phyloP scores from a whole-genome alignment of 2,797 vertebrate genomes.

The Glyptemys insculpta region DNA sequence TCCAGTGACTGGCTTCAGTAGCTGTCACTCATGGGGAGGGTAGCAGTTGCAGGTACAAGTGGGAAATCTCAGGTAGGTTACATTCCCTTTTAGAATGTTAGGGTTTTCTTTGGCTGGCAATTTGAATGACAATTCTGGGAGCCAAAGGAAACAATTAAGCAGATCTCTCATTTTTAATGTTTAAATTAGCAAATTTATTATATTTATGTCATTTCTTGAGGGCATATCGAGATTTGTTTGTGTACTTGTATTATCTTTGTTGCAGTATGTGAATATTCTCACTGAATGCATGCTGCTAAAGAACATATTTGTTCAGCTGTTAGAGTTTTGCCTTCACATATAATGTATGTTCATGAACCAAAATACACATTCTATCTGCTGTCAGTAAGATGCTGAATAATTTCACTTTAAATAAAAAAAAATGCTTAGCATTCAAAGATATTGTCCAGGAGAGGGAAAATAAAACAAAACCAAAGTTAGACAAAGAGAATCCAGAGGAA shows the following conservation, averaged over 20 bases:
- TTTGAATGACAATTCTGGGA: no score
- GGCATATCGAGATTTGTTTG: no score
- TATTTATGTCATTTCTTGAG: no score
- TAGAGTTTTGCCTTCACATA: not conserved
- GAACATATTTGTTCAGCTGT: rapidly evolving
- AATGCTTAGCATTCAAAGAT: not conserved
- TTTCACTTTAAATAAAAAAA: not conserved
- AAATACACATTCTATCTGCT: not conserved
- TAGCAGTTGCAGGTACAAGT: no score
- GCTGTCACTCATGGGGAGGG: not conserved
- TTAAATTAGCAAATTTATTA: no score
- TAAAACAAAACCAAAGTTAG: not conserved
- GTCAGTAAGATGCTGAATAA: not conserved
- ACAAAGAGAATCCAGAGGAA: not conserved
- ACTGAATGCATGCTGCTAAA: not conserved
- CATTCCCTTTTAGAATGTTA: not conserved
- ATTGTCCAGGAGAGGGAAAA: not conserved
- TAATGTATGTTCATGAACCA: not conserved
- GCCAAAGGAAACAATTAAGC: no score
- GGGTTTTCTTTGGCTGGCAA: not conserved
- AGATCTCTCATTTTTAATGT: no score
- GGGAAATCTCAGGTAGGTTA: not conserved
- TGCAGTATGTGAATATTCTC: not conserved
- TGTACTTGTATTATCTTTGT: not conserved
- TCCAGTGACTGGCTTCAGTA: not conserved